Percentiles rank a stretch among this genome's conserved stretches.
These are phyloP conservation scores for Furcula furcula DNA, from an alignment of 2,888 invertebrate species.

Conservation along the genomic window DNA sequence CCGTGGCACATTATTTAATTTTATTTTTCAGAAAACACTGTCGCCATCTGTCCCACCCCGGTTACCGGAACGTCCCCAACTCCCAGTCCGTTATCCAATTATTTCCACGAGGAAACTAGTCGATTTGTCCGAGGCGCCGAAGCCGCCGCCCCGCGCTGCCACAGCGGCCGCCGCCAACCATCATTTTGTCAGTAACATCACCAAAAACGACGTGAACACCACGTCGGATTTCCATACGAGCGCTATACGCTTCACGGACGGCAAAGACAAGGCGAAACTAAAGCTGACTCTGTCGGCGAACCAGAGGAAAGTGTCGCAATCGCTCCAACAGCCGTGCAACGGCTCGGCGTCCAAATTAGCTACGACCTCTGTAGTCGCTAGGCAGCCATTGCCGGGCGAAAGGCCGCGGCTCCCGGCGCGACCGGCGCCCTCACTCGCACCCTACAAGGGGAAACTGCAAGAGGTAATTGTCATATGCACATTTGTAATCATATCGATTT, in stretches of 20 bases:
- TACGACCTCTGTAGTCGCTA: conserved; percentile 32
- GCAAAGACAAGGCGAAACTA: conserved; percentile 63
- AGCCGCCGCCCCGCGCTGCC: conserved; percentile 61
- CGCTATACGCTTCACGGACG: conserved; percentile 72
- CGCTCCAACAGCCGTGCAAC: conserved; percentile 37
- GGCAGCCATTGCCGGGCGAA: conserved; percentile 31
- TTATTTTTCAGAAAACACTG: conserved; percentile 77
- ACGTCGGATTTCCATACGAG: conserved; percentile 64
- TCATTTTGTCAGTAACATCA: conserved; percentile 70
- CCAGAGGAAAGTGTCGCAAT: conserved; percentile 48
- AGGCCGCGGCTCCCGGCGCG: conserved; percentile 20
- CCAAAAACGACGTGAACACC: conserved; percentile 53
- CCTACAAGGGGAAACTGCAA: conserved; percentile 48
- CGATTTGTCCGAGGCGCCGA: conserved; percentile 69
- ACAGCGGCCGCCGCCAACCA: conserved; percentile 47
- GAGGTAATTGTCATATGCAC: conserved; percentile 75
- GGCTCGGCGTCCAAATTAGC: conserved; percentile 36
- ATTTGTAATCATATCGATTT: conserved; percentile 64
- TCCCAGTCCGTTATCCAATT: conserved; percentile 69
- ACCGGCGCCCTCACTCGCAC: conserved; percentile 27
- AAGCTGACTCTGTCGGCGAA: conserved; percentile 65
- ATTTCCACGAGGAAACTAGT: conserved; percentile 70
- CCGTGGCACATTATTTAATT: conserved; percentile 71
- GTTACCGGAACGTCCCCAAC: conserved; percentile 72
- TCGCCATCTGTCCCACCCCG: conserved; percentile 71